Percentiles rank a stretch among this genome's conserved stretches.
Evolutionary conservation across 1,140 invertebrate species (phyloP).

Genomic region (Galleria mellonella): DNA sequence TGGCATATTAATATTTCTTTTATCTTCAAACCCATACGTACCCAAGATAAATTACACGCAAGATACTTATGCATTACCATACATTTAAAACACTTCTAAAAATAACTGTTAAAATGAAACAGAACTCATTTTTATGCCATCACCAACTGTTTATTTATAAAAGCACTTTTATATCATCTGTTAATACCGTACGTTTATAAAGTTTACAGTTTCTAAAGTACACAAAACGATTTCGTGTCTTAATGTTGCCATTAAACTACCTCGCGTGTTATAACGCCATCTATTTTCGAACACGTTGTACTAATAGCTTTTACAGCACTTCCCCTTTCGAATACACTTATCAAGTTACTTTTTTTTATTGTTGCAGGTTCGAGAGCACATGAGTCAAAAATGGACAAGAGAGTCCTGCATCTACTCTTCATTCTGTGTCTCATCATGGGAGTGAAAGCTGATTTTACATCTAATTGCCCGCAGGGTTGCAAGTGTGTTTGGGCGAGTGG

Average conservation of each 20-base stretch:
- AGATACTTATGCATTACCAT: no score
- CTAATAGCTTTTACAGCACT: slow-evolving; percentile 21
- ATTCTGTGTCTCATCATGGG: slow-evolving; percentile 30
- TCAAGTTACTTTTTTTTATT: slow-evolving; percentile 25
- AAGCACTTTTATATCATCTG: slow-evolving; percentile 3
- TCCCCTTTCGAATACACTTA: slow-evolving; percentile 10
- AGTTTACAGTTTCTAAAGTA: slow-evolving; percentile 10
- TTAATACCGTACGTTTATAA: slow-evolving; percentile 4
- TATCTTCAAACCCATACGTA: no score
- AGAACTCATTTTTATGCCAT: no score
- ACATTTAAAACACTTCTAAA: no score
- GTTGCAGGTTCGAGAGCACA: slow-evolving; percentile 42
- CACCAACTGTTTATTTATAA: no score
- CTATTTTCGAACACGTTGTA: slow-evolving; percentile 29
- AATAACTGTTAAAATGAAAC: no score
- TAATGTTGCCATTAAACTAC: slow-evolving; percentile 37
- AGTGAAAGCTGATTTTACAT: slow-evolving; percentile 48
- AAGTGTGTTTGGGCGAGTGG: slow-evolving; percentile 87
- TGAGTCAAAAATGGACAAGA: slow-evolving; percentile 31
- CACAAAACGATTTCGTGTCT: slow-evolving; percentile 19
- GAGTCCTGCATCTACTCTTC: slow-evolving; percentile 20
- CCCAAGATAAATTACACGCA: no score
- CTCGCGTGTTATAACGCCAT: slow-evolving; percentile 20
- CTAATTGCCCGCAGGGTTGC: slow-evolving; percentile 75
- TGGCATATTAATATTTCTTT: no score